phyloP scores from a whole-genome alignment of 1,140 invertebrate species.

The Camponotus vicinus region DNA sequence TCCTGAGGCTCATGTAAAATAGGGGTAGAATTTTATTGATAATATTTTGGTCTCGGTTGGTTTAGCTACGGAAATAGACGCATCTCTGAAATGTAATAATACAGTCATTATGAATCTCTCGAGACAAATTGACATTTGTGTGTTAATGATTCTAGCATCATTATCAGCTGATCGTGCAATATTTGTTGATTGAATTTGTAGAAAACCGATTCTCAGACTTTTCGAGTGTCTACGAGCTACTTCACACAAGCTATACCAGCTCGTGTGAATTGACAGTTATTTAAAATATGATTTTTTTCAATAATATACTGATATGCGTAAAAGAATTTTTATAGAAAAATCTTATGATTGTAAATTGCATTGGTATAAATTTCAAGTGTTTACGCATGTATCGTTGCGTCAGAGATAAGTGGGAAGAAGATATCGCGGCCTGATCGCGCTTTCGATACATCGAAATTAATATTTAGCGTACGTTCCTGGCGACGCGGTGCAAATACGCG shows the following conservation, averaged over 20 bases:
- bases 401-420: background rate
- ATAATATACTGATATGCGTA: background rate
- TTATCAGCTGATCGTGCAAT: no score
- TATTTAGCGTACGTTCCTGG: conserved; percentile 54
- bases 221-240: no score
- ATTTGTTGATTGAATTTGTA: background rate
- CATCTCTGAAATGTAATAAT: no score
- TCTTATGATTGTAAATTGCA: no score
- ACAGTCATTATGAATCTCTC: background rate
- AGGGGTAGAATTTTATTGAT: background rate
- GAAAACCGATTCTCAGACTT: background rate
- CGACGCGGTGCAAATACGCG: conserved; percentile 62
- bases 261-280: background rate
- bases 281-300: background rate
- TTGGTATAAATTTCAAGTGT: background rate
- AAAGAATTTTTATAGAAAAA: no score
- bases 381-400: background rate
- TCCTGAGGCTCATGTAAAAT: background rate
- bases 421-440: background rate
- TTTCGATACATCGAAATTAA: background rate
- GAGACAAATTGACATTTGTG: background rate
- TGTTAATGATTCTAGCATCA: no score
- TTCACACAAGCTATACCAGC: no score
- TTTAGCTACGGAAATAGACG: background rate
- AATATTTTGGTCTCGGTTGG: background rate